Percentiles rank a stretch among this genome's conserved stretches.
These are phyloP conservation scores for Epinephelus malabaricus DNA, from an alignment of 2,797 vertebrate species.

Conservation along the genomic window DNA sequence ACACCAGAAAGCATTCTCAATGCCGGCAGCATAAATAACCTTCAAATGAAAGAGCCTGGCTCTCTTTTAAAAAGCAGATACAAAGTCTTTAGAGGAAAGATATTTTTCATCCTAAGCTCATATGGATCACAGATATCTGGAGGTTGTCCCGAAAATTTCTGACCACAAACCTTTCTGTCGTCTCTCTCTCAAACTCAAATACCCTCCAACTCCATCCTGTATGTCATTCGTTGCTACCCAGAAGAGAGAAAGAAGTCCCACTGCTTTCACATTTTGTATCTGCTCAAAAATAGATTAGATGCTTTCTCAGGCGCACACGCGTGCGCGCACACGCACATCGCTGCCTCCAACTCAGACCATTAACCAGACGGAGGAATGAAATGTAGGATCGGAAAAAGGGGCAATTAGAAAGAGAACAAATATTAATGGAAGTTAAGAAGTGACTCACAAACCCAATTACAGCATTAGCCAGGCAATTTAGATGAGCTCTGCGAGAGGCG, in stretches of 20 bases:
- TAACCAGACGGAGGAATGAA: conserved; percentile 76
- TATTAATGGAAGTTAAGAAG: conserved; percentile 87
- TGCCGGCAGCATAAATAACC: conserved; percentile 56
- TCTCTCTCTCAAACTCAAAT: conserved; percentile 39
- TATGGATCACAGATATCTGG: conserved; percentile 37
- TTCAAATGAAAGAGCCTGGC: conserved; percentile 49
- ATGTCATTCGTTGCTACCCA: conserved; percentile 44
- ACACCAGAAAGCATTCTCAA: conserved; percentile 42
- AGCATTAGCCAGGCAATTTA: conserved; percentile 87
- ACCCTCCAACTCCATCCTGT: conserved; percentile 27
- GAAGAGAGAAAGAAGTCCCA: conserved; percentile 28
- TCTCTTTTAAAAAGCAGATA: conserved; percentile 30
- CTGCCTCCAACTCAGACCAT: conserved; percentile 72
- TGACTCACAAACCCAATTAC: conserved; percentile 92
- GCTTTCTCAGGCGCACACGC: conserved; percentile 31
- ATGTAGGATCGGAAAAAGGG: conserved; percentile 68
- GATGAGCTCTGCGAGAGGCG: conserved; percentile 89
- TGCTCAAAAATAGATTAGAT: conserved; percentile 65
- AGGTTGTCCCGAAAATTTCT: conserved; percentile 32
- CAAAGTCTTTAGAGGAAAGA: conserved; percentile 27
- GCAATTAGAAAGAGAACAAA: conserved; percentile 84
- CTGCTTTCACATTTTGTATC: conserved; percentile 53
- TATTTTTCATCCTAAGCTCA: conserved; percentile 25
- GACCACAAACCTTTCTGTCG: conserved; percentile 44
- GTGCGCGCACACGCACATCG: conserved; percentile 30